Evolutionary conservation across 2,113 vertebrate genomes (phyloP).

Genomic region (Fulica atra): DNA sequence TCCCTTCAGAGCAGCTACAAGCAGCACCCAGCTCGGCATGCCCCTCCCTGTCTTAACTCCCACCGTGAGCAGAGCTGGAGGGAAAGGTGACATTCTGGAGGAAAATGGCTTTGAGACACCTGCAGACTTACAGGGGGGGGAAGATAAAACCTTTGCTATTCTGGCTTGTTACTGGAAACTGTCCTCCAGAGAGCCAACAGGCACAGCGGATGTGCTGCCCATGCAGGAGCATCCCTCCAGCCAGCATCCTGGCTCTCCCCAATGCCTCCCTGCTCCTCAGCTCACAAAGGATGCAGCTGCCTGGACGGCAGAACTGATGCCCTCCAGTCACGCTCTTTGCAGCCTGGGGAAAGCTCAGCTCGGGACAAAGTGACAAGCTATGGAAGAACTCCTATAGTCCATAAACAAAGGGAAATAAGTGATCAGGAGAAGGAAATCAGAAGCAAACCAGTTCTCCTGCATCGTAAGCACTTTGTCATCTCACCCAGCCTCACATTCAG

Average conservation of each 20-base stretch:
- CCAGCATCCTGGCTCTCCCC: neutral
- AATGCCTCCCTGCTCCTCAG: neutral
- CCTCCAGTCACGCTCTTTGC: rapidly evolving
- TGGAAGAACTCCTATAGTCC: neutral
- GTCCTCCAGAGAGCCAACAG: neutral
- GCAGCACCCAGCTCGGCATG: neutral
- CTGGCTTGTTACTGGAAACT: neutral
- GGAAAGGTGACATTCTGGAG: neutral
- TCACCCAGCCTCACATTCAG: neutral
- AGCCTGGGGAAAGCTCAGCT: neutral
- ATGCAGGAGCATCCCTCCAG: neutral
- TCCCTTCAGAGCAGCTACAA: neutral
- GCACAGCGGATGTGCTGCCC: rapidly evolving
- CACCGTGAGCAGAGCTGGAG: neutral
- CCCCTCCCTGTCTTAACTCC: neutral
- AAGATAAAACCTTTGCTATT: neutral
- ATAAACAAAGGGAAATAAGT: neutral
- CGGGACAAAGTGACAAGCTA: neutral
- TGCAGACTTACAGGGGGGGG: neutral
- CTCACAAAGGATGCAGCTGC: rapidly evolving
- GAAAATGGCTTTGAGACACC: neutral
- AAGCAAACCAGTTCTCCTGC: neutral
- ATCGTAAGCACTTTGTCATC: neutral
- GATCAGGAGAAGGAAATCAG: neutral
- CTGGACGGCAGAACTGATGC: too few relatives aligned